Base-by-base conservation (phyloP, 2,113 vertebrate species). In the Echinops telfairi region DNA sequence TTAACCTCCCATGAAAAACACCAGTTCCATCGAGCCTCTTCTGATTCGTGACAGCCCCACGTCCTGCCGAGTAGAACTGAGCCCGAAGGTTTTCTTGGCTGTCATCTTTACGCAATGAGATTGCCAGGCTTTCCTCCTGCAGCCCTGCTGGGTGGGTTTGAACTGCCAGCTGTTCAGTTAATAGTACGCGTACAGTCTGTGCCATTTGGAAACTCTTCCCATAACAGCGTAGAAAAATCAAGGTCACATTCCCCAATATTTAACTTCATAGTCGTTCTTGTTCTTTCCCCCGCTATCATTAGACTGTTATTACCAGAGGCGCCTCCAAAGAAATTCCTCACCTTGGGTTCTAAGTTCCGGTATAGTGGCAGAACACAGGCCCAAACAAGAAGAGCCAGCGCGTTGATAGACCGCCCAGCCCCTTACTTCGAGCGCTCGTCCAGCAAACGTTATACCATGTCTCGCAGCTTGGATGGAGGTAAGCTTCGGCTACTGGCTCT, bases 301-400 rank as follows among this genome's bases (percentile, higher is more conserved):
- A 99, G 99, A 97, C 98, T 99, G 14, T 98, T 99, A 77, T 98
- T 99, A 76, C 99, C 99, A 1, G 99, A 99, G 97, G 99, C 98
- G 5, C 99, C 99, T 36, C 99, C 99, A 73, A 99, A 99, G 98
- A 99, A 99, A 97, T 99, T 99, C 97, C 98, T 99, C 53, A 99
- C 98, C 0, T 94, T 99, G 95, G 99, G 99, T 88, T 99, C 99
- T 89, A 99, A 99, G 98, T 99, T 99, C 60, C 99, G 99, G 83
- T 99, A 99, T 96, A 99, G 99, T 0, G 99, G 99, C 43, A 98
- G 99, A 80, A 99, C 99, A 0, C 99, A 99, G 95, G 99, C 99
- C 1, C 99, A 99, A 94, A 99, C 99, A 0, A 98, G 99, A 64
- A 97, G 99, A 97, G 99, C 99, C 94, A 99, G 99, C 1, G 98